Percentiles rank a stretch among this genome's conserved stretches.
Evolutionary conservation across 2,888 invertebrate species (phyloP).

Genomic region (Morpho achilles): DNA sequence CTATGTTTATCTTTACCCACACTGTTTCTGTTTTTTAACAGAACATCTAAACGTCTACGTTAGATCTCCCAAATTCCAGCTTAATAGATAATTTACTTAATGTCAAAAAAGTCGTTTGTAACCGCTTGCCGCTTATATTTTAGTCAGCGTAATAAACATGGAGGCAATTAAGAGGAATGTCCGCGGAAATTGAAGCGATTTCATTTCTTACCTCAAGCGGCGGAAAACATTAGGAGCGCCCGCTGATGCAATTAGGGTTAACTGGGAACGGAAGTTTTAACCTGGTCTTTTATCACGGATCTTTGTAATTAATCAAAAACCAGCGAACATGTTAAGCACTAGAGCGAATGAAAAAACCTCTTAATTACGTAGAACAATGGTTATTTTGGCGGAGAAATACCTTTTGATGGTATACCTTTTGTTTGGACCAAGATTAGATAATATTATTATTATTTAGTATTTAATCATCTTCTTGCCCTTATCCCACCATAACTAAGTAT

Average conservation of each 20-base stretch:
- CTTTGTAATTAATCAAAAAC: conserved; percentile 20
- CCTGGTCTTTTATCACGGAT: conserved; percentile 23
- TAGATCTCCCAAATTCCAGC: too few species aligned
- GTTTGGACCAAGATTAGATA: too few species aligned
- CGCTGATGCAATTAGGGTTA: conserved; percentile 23
- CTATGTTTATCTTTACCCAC: too few species aligned
- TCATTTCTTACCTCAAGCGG: conserved; percentile 32
- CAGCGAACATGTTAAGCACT: conserved; percentile 6
- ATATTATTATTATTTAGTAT: too few species aligned
- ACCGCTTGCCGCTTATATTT: conserved; percentile 28
- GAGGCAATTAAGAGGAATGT: conserved; percentile 33
- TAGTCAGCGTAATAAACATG: conserved; percentile 21
- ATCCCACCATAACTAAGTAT: too few species aligned
- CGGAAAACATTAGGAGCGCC: conserved; percentile 27
- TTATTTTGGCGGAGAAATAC: too few species aligned
- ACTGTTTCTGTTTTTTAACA: too few species aligned
- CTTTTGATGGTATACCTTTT: too few species aligned
- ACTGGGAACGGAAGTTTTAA: conserved; percentile 18
- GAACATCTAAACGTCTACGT: too few species aligned
- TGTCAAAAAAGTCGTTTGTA: not conserved
- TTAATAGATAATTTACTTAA: too few species aligned
- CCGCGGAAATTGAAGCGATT: conserved; percentile 34
- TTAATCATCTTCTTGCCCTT: too few species aligned
- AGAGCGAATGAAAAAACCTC: conserved; percentile 4
- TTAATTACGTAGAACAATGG: not conserved